Conservation (phyloP, 2,113 vertebrate species). For the Damaliscus lunatus region DNA sequence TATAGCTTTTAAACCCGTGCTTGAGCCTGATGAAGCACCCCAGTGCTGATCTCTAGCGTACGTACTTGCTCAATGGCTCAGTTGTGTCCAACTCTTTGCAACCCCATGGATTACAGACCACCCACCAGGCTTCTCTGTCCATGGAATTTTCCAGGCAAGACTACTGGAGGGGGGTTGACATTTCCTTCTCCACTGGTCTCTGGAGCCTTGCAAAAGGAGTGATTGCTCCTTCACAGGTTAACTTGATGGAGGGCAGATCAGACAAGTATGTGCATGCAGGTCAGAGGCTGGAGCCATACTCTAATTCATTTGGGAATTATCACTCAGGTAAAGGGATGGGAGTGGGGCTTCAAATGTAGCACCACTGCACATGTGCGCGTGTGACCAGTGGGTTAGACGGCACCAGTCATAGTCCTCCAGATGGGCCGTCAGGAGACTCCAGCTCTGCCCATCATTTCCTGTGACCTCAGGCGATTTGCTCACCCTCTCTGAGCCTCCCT, state of each 20-base stretch:
- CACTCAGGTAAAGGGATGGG: not conserved
- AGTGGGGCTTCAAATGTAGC: not conserved
- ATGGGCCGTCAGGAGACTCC: not conserved
- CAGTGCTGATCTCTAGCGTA: not conserved
- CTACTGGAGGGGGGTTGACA: not conserved
- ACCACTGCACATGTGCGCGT: not conserved
- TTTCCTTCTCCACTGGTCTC: not conserved
- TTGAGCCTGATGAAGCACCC: not conserved
- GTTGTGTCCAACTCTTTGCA: not conserved
- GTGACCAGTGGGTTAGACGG: not conserved
- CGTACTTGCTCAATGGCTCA: not conserved
- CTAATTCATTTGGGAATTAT: not conserved
- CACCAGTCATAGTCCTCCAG: fast-evolving
- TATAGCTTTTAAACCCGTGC: not conserved
- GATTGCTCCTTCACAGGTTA: not conserved
- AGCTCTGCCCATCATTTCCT: not conserved
- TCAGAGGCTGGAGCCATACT: not conserved
- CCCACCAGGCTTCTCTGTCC: not conserved
- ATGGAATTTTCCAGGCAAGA: not conserved
- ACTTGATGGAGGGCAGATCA: not conserved
- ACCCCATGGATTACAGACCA: not conserved
- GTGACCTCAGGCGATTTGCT: too few relatives aligned
- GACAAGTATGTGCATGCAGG: not conserved
- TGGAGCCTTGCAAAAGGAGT: not conserved
- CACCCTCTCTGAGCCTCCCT: not conserved